Percentiles rank a stretch among this genome's conserved stretches.
Evolutionary conservation across 2,797 vertebrate genomes (phyloP).

Genomic region (Spea hammondii): DNA sequence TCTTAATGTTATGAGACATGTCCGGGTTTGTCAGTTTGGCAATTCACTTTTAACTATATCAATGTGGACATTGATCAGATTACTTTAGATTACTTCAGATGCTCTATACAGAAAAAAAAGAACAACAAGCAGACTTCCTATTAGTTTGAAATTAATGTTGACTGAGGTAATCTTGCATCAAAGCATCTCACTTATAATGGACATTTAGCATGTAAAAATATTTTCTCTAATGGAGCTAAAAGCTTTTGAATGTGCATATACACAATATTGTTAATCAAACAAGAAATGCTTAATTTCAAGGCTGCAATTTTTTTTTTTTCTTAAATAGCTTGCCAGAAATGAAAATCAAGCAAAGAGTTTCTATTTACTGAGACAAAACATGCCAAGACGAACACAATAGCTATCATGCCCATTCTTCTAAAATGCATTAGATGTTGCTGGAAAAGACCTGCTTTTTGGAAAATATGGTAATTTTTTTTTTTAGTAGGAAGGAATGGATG

Average conservation of each 20-base stretch:
- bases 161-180: slow-evolving; percentile 48
- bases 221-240: slow-evolving; percentile 48
- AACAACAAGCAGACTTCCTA: slow-evolving; percentile 25
- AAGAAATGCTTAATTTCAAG: slow-evolving; percentile 24
- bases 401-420: slow-evolving; percentile 1
- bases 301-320: slow-evolving; percentile 13
- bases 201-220: slow-evolving; percentile 44
- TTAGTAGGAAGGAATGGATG: neutral
- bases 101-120: slow-evolving; percentile 13
- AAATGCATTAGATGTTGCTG: neutral
- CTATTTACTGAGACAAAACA: slow-evolving; percentile 7
- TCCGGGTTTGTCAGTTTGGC: neutral
- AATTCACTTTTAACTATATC: slow-evolving; percentile 8
- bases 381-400: slow-evolving; percentile 2
- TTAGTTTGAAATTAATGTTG: slow-evolving; percentile 43
- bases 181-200: slow-evolving; percentile 41
- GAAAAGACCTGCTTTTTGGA: neutral
- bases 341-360: neutral
- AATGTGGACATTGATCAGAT: slow-evolving; percentile 23
- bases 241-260: slow-evolving; percentile 40
- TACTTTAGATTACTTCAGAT: slow-evolving; percentile 6
- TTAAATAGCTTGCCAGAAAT: slow-evolving; percentile 10
- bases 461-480: neutral
- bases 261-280: slow-evolving; percentile 39
- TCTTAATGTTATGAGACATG: neutral